Percentiles rank a stretch among this genome's conserved stretches.
phyloP scores from a whole-genome alignment of 23 tunicate genomes.

The Clavelina lepadiformis region DNA sequence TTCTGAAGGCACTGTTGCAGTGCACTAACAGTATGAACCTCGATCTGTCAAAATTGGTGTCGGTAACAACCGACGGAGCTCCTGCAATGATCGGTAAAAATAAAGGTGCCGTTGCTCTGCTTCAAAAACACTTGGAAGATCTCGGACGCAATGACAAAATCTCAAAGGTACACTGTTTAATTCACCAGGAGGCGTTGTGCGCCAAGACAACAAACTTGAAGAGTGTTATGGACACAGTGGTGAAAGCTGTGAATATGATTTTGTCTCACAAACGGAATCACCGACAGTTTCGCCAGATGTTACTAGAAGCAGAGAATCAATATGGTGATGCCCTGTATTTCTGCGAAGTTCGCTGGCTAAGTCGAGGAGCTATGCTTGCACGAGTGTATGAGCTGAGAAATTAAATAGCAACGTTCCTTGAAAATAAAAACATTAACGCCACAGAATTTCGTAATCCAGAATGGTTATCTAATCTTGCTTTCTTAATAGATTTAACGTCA shows the following conservation, averaged over 20 bases:
- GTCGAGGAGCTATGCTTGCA: constrained; percentile 63
- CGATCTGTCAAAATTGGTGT: constrained; percentile 14
- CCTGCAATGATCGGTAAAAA: constrained; percentile 44
- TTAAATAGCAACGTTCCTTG: constrained; percentile 41
- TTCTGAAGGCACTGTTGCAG: constrained; percentile 45
- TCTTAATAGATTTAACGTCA: constrained; percentile 52
- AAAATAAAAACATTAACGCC: constrained; percentile 17
- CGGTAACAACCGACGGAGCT: constrained; percentile 58
- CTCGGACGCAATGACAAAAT: constrained; percentile 30
- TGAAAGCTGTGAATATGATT: constrained; percentile 54
- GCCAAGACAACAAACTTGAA: constrained; percentile 45
- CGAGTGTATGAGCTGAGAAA: constrained; percentile 32
- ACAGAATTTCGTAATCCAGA: constrained; percentile 53
- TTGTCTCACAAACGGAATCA: constrained; percentile 46
- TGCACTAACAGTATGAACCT: constrained; percentile 29
- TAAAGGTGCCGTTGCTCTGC: constrained; percentile 54
- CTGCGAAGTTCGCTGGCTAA: constrained; percentile 70
- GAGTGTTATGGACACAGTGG: constrained; percentile 54
- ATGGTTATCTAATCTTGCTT: constrained; percentile 64
- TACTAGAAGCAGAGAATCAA: constrained; percentile 68
- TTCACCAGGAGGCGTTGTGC: constrained; percentile 77
- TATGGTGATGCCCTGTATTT: constrained; percentile 59
- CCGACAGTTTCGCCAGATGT: constrained; percentile 64
- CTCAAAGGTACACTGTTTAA: constrained; percentile 39
- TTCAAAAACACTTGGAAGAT: constrained; percentile 66